Evolutionary conservation across 2,797 vertebrate species (phyloP), one percentile per base, ranked within the genome.

Genomic region (Notolabrus celidotus): DNA sequence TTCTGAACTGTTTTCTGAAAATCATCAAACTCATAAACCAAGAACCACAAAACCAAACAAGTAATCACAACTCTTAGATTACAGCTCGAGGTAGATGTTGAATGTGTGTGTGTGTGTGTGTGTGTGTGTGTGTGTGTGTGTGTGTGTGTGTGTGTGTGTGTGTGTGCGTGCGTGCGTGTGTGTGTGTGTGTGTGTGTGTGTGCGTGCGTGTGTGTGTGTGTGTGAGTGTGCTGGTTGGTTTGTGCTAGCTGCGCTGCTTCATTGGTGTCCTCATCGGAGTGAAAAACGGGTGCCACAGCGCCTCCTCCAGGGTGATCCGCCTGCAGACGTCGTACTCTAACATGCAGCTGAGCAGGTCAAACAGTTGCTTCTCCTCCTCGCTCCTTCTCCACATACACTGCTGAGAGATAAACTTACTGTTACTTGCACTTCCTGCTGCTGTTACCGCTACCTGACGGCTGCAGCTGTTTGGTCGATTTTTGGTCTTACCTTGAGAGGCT

Each of bases 231-330:
- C 31, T 29, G 31, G 29, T 6, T 31, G 29, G 29, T 31, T 31
- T 56, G 64, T 51, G 78, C 54, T 81, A 88, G 51, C 74, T 84
- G 58, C 47, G 41, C 43, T 75, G 52, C 12, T 67, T 63, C 60
- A 53, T 62, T 69, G 60, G 33, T 42, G 23, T 54, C 77, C 88
- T 93, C 59, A 95, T 56, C 0, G 86, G 78, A 54, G n/a, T 80
- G 86, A 97, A 97, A 87, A 97, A 97, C 4, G 94, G 95, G 82
- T 97, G 96, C 60, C 87, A 92, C 71, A 97, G 88, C 2, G 96
- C 94, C 90, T 97, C 96, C 49, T 84, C 89, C 64, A 97, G 89
- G 41, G 93, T 95, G 77, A 99, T 96, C 39, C 93, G 88, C 50
- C 91, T 88, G 36, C 83, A 67, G 16, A 93, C 91, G 47, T 97